Evolutionary conservation across 2,888 invertebrate species (phyloP), one percentile per base, ranked within the genome.

Genomic region (Cyrtodaria siliqua): DNA sequence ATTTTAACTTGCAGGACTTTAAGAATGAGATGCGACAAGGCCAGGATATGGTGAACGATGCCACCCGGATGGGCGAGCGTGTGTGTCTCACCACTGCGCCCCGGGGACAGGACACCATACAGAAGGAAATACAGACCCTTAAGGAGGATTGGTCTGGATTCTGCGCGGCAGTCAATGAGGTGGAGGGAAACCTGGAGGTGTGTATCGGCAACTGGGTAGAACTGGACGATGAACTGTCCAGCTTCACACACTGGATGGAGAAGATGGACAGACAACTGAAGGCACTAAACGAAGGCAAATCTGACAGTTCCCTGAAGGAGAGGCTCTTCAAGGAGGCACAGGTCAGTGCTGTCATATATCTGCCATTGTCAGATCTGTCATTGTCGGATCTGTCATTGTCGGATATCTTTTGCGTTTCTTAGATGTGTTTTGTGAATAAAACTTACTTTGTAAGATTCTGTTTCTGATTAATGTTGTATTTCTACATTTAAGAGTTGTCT

Each of bases 141-240:
- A 85, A 84, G 38, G 87, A 88, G n/a, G 91, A 91, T 68, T 92
- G 92, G 92, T 85, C 88, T 6, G 67, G 83, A 2, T 89, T 91
- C 70, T 81, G 86, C 2, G 78, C 82, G 16, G 84, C 95, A 18
- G 88, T 92, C n/a, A 95, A 95, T 86, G 94, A 95, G 59, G 95
- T 96, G 12, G 96, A 96, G 89, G 95, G 95, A 23, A 96, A 96
- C 90, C 96, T 97, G 14, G 97, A 98, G 91, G 97, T 97, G 94
- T 97, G 97, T 92, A 94, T 98, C 0, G 96, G 97, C 0, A 97
- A 98, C 92, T 97, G 97, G 90, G 97, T 97, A 0, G 97, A 98
- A 91, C 97, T 98, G 92, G 94, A 97, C 8, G 97, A 97, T 87
- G 96, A 97, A 20, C 97, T 97, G 90, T 95, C 95, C 74, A 96